phyloP scores from a whole-genome alignment of 1,140 invertebrate species.

The Eueides isabella region DNA sequence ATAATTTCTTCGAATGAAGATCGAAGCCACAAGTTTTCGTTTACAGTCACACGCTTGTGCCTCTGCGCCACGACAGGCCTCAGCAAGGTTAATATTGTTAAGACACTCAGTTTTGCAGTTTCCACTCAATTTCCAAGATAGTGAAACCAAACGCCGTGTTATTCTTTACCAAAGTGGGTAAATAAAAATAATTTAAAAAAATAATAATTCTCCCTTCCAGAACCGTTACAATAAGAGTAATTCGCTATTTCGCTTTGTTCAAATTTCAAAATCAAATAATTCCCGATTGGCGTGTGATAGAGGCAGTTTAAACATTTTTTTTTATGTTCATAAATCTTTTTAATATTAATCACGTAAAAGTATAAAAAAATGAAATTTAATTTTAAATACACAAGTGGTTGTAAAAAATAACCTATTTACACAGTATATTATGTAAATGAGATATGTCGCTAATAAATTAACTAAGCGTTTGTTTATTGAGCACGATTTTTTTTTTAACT shows the following conservation, averaged over 20 bases:
- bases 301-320: conserved; percentile 7
- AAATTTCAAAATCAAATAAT: conserved; percentile 11
- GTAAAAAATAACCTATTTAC: background rate
- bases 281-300: conserved; percentile 37
- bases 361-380: background rate
- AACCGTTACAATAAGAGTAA: background rate
- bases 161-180: too few relatives aligned
- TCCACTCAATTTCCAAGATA: background rate
- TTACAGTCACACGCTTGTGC: too few relatives aligned
- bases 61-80: too few relatives aligned
- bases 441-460: background rate
- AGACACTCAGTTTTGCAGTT: too few relatives aligned
- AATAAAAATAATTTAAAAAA: too few relatives aligned
- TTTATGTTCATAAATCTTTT: background rate
- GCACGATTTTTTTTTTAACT: background rate
- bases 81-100: too few relatives aligned
- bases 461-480: background rate
- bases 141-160: background rate
- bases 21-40: too few relatives aligned
- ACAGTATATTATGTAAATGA: background rate
- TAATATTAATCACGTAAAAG: conserved; percentile 13
- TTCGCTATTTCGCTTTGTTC: background rate
- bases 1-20: too few relatives aligned
- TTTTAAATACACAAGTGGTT: background rate
- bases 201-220: background rate